Evolutionary conservation across 64 coral and sea anemone genomes (phyloP), one percentile per base, ranked within the genome.

Genomic region (Pachyseris speciosa): DNA sequence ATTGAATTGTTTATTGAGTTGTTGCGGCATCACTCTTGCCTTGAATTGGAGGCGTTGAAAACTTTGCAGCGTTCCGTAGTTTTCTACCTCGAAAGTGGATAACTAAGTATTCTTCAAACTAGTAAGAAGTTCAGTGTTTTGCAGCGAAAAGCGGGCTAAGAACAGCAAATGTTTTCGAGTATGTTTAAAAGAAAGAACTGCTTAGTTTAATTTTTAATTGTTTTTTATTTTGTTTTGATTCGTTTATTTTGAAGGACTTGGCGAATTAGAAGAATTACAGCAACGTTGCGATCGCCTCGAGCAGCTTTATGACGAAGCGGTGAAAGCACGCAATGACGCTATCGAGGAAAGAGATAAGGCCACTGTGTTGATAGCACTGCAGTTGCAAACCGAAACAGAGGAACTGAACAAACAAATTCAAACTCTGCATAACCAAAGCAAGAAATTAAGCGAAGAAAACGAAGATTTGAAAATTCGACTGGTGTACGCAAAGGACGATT

Each of bases 331-430:
- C 1, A 84, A 96, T 19, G 84, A 92, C 43, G 94, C 94, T 0
- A 84, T 96, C 72, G 94, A 96, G 53, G 89, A 96, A 74, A 80
- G 94, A 81, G 73, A 96, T 42, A 87, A 90, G 43, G 71, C 94
- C 0, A 96, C 94, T 33, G 84, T 96, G 7, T 40, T 88, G 42
- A 86, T 96, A 17, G 94, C 94, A 4, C 67, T 96, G 53, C 89
- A 96, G 34, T 70, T 96, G 1, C 74, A 96, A 37, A 92, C 57
- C 37, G 94, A 96, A 58, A 92, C 94, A 13, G 40, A 75, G 42
- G 89, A 92, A 72, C 66, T 96, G 7, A 74, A 43, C 50, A 83
- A 79, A 68, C 83, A 84, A 22, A 96, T 96, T 13, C 84, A 88
- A 22, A 87, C 37, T 12, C 44, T 96, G 37, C 64, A 79, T 0